Conservation (phyloP, 2,113 vertebrate species). For the Onychorhynchus coronatus region DNA sequence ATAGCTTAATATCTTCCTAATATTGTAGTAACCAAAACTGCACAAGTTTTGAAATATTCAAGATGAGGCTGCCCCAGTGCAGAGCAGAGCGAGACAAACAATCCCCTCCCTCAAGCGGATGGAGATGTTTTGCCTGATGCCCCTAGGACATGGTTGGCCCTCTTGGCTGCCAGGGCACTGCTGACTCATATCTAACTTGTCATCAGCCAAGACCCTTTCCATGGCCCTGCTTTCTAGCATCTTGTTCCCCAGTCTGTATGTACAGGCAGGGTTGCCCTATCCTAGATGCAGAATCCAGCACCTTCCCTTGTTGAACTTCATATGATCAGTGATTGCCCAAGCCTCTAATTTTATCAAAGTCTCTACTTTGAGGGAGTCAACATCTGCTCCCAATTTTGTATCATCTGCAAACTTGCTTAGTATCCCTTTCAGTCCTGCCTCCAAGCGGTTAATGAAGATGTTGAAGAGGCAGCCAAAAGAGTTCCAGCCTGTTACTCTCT, state of each 20-base stretch:
- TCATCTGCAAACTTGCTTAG: not conserved
- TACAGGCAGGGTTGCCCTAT: not conserved
- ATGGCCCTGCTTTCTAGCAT: not conserved
- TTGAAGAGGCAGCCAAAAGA: not conserved
- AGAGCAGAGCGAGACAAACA: not conserved
- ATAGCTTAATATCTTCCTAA: too few relatives aligned
- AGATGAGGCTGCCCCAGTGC: too few relatives aligned
- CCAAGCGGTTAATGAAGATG: not conserved
- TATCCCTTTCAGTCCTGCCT: accelerated
- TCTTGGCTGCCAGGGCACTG: not conserved
- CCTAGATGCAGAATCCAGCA: accelerated
- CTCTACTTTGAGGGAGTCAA: not conserved
- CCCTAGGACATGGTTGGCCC: accelerated
- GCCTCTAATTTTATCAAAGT: not conserved
- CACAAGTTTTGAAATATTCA: too few relatives aligned
- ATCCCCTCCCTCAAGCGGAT: accelerated
- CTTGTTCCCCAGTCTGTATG: not conserved
- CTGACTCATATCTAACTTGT: too few relatives aligned
- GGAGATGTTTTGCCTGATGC: not conserved
- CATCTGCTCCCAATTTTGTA: not conserved
- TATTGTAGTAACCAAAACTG: too few relatives aligned
- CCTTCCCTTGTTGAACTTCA: not conserved
- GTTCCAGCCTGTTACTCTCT: not conserved
- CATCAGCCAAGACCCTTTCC: not conserved
- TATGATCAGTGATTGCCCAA: not conserved